Evolutionary conservation across 2,888 invertebrate species (phyloP).

Genomic region (Archips xylosteana): DNA sequence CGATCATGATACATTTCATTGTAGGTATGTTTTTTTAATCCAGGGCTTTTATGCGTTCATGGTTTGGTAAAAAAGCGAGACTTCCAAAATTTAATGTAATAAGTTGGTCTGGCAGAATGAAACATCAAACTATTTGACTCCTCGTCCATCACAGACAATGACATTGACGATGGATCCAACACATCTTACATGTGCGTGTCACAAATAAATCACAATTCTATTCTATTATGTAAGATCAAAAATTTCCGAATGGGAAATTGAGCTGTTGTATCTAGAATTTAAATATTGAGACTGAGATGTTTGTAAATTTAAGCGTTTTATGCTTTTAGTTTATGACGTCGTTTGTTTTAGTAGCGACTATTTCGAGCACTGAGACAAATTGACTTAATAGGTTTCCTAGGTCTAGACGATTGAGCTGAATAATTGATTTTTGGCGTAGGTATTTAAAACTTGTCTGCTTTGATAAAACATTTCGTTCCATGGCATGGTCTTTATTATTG

Average conservation of each 20-base stretch:
- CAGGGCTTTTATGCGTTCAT: not conserved
- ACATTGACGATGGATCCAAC: too few relatives aligned
- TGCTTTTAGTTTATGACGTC: slow-evolving; percentile 22
- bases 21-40: slow-evolving; percentile 31
- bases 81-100: too few relatives aligned
- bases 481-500: too few relatives aligned
- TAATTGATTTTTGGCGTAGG: not conserved
- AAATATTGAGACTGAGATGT: slow-evolving; percentile 7
- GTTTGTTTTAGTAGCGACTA: slow-evolving; percentile 12
- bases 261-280: not conserved
- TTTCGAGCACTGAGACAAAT: slow-evolving; percentile 23
- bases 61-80: too few relatives aligned
- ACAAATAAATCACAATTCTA: too few relatives aligned
- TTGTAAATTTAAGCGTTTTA: slow-evolving; percentile 13
- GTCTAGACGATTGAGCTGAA: not conserved
- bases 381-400: slow-evolving; percentile 5
- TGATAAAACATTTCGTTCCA: too few relatives aligned
- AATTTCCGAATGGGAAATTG: too few relatives aligned
- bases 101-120: too few relatives aligned
- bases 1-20: slow-evolving; percentile 45
- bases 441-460: not conserved
- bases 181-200: too few relatives aligned
- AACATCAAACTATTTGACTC: too few relatives aligned
- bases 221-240: too few relatives aligned
- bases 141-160: too few relatives aligned